Conservation (phyloP, 30 jellyfish, hydroid and myxozoan species). For the Aurelia sp. region DNA sequence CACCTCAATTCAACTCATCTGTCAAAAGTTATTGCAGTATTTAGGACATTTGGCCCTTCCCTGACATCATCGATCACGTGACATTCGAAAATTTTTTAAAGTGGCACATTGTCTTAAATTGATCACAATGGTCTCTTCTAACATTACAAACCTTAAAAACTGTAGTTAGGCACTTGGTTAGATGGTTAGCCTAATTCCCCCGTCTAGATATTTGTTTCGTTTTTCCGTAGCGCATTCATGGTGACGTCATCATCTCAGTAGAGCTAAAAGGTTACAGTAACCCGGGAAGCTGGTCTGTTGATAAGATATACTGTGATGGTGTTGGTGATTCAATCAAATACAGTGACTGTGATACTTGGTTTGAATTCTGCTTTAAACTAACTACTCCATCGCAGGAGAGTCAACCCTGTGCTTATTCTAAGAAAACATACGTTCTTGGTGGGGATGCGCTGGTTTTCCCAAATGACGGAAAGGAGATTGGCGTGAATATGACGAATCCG, state of each 20-base stretch:
- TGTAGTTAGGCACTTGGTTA: too few species aligned
- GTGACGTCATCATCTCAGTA: constrained; percentile 43
- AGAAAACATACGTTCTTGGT: constrained; percentile 69
- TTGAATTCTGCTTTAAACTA: constrained; percentile 71
- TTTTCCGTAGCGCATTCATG: not conserved
- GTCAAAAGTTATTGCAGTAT: too few species aligned
- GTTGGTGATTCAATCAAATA: not conserved
- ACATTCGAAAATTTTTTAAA: too few species aligned
- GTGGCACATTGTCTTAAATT: too few species aligned
- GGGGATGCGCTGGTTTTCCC: constrained; percentile 64
- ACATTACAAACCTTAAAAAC: too few species aligned
- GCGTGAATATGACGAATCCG: constrained; percentile 67
- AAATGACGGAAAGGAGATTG: constrained; percentile 45
- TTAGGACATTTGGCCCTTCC: too few species aligned
- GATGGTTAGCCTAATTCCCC: too few species aligned
- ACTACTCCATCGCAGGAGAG: constrained; percentile 14
- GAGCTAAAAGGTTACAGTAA: constrained; percentile 27
- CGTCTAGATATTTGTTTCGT: too few species aligned
- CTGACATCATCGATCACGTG: too few species aligned
- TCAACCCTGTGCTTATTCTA: constrained; percentile 47
- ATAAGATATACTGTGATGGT: constrained; percentile 48
- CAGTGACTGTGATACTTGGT: constrained; percentile 83
- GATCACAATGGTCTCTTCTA: too few species aligned
- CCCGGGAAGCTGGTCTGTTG: constrained; percentile 1
- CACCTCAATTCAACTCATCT: too few species aligned